A percentile compares a stretch with the other conserved stretches of the same genome.
Evolutionary conservation across 2,113 vertebrate genomes (phyloP).

Genomic region (Ondatra zibethicus): DNA sequence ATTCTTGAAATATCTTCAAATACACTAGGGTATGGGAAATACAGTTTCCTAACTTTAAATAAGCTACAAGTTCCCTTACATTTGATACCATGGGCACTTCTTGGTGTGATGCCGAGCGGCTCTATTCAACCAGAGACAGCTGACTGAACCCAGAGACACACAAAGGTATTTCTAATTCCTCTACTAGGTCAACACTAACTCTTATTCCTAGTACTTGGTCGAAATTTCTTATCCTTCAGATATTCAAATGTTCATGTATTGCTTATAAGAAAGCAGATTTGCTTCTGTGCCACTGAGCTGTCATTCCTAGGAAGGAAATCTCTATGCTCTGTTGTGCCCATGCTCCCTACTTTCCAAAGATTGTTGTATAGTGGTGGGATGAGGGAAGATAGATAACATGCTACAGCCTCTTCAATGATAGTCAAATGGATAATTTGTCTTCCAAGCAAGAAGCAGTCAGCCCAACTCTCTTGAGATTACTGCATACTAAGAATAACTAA

Average conservation of each 20-base stretch:
- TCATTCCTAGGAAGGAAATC: background rate
- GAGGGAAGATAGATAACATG: background rate
- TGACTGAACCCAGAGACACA: background rate
- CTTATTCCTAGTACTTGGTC: background rate
- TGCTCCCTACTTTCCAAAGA: background rate
- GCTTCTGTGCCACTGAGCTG: background rate
- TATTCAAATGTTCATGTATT: background rate
- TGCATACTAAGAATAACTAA: slow-evolving; percentile 46
- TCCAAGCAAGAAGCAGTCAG: background rate
- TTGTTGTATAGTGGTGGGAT: background rate
- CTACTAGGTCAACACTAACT: background rate
- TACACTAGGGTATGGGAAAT: background rate
- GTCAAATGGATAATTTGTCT: background rate
- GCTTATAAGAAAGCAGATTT: background rate
- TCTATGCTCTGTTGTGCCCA: background rate
- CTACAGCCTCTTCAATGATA: background rate
- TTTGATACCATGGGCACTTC: background rate
- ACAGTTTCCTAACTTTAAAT: background rate
- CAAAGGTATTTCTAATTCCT: background rate
- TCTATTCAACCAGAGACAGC: background rate
- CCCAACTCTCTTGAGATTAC: background rate
- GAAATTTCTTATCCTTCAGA: background rate
- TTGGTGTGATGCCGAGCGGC: background rate
- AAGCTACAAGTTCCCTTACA: background rate
- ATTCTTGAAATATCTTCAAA: background rate